These are phyloP conservation scores for Cataglyphis hispanica DNA, from an alignment of 1,140 invertebrate species.

Conservation along the genomic window DNA sequence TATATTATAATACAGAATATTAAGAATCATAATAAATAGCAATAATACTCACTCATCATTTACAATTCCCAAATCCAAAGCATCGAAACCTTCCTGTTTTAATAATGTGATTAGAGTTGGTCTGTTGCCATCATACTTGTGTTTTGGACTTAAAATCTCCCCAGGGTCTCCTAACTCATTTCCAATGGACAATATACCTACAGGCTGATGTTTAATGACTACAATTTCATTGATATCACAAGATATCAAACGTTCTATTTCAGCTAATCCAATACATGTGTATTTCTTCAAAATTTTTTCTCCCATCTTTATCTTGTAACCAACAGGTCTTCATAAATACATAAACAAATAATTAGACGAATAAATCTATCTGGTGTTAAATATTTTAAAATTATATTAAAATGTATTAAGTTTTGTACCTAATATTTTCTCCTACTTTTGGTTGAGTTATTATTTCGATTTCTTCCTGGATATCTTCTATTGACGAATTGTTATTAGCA, in stretches of 20 bases:
- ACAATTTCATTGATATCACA: slow-evolving; percentile 89
- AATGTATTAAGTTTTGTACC: slow-evolving; percentile 84
- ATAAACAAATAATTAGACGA: slow-evolving; percentile 31
- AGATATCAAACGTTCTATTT: slow-evolving; percentile 93
- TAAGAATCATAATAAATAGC: too few relatives aligned
- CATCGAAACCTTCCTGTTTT: slow-evolving; percentile 88
- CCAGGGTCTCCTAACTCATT: slow-evolving; percentile 93
- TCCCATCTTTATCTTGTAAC: slow-evolving; percentile 91
- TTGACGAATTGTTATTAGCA: too few relatives aligned
- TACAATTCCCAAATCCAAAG: slow-evolving; percentile 90
- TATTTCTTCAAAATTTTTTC: slow-evolving; percentile 88
- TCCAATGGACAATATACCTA: slow-evolving; percentile 96
- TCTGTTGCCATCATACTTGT: slow-evolving; percentile 90
- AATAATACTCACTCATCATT: slow-evolving; percentile 88
- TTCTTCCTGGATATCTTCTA: not conserved
- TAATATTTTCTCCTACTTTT: slow-evolving; percentile 91
- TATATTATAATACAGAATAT: not conserved
- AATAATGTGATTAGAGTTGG: slow-evolving; percentile 91
- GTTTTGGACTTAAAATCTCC: slow-evolving; percentile 81
- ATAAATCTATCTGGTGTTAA: not conserved
- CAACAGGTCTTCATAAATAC: slow-evolving; percentile 89
- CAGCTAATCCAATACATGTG: slow-evolving; percentile 89
- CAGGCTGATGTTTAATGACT: slow-evolving; percentile 87
- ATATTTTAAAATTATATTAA: not conserved
- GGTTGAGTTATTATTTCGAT: not conserved